Percentiles rank a stretch among this genome's conserved stretches.
phyloP scores from a whole-genome alignment of 1,140 invertebrate genomes.

The Centruroides sculpturatus region DNA sequence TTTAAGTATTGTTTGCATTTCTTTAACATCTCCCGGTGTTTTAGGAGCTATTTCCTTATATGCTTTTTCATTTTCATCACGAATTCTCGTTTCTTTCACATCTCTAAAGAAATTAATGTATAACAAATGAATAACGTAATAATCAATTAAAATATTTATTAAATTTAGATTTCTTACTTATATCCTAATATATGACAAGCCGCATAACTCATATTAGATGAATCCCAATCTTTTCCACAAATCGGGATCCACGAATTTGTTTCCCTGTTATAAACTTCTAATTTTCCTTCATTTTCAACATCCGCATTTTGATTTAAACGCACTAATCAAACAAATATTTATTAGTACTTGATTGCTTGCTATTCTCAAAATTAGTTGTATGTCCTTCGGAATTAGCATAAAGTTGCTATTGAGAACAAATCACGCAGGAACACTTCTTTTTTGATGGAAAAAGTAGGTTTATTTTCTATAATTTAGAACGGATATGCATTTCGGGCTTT shows the following conservation, averaged over 20 bases:
- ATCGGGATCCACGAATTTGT: slow-evolving; percentile 16
- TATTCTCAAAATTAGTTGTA: too few species aligned
- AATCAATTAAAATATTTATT: too few species aligned
- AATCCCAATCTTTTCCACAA: slow-evolving; percentile 20
- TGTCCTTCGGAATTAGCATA: too few species aligned
- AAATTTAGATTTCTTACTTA: slow-evolving; percentile 1
- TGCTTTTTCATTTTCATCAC: slow-evolving; percentile 8
- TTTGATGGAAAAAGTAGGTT: too few species aligned
- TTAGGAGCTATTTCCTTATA: slow-evolving; percentile 6
- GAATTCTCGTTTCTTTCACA: slow-evolving; percentile 15
- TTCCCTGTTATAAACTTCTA: slow-evolving; percentile 17
- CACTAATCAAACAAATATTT: slow-evolving; percentile 2
- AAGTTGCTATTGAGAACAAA: too few species aligned
- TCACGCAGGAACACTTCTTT: too few species aligned
- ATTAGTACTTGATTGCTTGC: too few species aligned
- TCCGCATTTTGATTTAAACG: slow-evolving; percentile 14
- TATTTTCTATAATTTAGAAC: too few species aligned
- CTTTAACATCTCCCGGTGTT: background rate
- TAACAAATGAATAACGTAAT: too few species aligned
- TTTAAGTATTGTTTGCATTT: slow-evolving; percentile 10
- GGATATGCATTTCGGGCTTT: too few species aligned
- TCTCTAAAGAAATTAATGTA: background rate
- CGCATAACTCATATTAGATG: slow-evolving; percentile 11
- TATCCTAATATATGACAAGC: slow-evolving; percentile 20
- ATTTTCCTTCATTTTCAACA: slow-evolving; percentile 14